A percentile compares a stretch with the other conserved stretches of the same genome.
phyloP scores from a whole-genome alignment of 2,888 invertebrate species.

The Protonemura montana region DNA sequence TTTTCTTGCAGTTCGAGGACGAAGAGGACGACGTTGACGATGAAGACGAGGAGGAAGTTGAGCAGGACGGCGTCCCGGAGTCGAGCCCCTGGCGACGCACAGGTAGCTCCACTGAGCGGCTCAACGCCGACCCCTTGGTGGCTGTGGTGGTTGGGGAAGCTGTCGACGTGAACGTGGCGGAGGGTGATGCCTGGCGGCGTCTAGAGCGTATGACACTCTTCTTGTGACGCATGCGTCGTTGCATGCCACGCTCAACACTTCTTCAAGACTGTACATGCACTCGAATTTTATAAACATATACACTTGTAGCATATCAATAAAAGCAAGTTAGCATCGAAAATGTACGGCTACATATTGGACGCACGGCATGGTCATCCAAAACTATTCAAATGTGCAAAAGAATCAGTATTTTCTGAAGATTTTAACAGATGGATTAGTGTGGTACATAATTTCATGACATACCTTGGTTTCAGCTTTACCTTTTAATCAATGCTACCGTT shows the following conservation, averaged over 20 bases:
- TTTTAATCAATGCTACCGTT: too few species aligned
- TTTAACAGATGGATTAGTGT: too few species aligned
- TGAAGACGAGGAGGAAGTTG: conserved; percentile 54
- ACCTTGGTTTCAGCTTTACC: too few species aligned
- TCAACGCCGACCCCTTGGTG: background rate
- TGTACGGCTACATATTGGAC: too few species aligned
- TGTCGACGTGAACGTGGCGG: background rate
- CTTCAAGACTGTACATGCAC: too few species aligned
- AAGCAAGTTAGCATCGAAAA: too few species aligned
- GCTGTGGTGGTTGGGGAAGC: background rate
- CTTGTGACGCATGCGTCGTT: background rate
- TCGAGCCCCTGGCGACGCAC: conserved; percentile 57
- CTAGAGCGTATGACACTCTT: conserved; percentile 73
- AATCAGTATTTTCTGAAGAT: too few species aligned
- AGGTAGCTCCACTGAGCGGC: conserved; percentile 52
- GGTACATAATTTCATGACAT: too few species aligned
- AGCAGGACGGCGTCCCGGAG: conserved; percentile 28
- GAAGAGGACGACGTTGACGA: conserved; percentile 64
- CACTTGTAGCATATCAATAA: too few species aligned
- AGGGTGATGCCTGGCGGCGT: conserved; percentile 68
- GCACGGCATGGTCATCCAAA: too few species aligned
- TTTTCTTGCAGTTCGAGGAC: conserved; percentile 56
- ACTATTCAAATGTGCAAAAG: too few species aligned
- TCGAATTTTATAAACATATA: too few species aligned
- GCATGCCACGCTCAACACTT: conserved; percentile 8